Evolutionary conservation across 2,888 invertebrate genomes (phyloP), one percentile per base, ranked within the genome.

Genomic region (Capitulum mitella): DNA sequence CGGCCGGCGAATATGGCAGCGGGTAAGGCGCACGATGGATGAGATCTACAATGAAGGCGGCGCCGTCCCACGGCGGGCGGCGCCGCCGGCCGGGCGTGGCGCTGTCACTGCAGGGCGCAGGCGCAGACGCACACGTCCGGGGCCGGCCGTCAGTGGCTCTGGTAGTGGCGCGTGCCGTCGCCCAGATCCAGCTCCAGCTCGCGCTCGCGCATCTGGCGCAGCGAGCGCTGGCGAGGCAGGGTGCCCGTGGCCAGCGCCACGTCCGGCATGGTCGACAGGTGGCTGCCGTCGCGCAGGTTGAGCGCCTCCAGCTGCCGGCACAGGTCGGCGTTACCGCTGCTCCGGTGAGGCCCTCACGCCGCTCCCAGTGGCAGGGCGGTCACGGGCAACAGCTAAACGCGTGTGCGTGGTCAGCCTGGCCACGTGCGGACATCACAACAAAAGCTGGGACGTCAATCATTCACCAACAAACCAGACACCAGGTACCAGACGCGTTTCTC

Each of bases 111-210:
- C 70, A 70, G 70, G 22, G 37, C 32, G n/a, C 78, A 75, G 26
- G 78, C 46, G 48, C 77, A 77, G 32, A 37, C 70, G 70, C 70
- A 70, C 37, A 40, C 70, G 70, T 70, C 70, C 70, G 70, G 70
- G 40, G 70, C 29, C 70, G 37, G 40, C 61, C 70, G 58, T 70
- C 74, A 74, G 37, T 54, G 32, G 32, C 58, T 78, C 77, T 79
- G 79, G 77, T 80, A 79, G 78, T 81, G 81, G 78, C 80, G 80
- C 32, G 81, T 79, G 22, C 81, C 81, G 74, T 82, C 81, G 10
- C 81, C 81, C 19, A 82, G 79, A 74, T 82, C 81, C 19, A 81
- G 80, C 26, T 80, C 79, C 79, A 81, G 79, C 76, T 80, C 79
- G 10, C 76, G 51, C 29, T 78, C 77, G 34, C 75, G 61, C 37